Evolutionary conservation across 1,140 invertebrate genomes (phyloP).

Genomic region (Drosophila saltans): DNA sequence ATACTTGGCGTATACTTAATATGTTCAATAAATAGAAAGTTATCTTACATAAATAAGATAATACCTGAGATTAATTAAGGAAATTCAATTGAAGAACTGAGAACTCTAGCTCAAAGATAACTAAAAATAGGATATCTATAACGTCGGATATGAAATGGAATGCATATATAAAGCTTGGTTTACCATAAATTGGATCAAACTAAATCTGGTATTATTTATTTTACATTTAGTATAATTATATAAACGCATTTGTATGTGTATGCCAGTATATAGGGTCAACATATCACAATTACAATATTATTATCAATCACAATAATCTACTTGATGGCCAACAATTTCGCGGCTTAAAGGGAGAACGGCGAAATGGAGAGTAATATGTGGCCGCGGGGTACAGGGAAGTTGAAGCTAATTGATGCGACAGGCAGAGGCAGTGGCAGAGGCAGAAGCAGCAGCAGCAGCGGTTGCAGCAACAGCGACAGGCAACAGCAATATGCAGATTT

Average conservation of each 20-base stretch:
- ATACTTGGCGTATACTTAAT: too few species aligned
- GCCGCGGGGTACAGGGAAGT: background rate
- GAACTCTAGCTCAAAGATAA: too few species aligned
- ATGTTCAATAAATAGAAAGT: too few species aligned
- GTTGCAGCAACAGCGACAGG: background rate
- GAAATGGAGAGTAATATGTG: too few species aligned
- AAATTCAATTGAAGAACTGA: too few species aligned
- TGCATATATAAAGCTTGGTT: too few species aligned
- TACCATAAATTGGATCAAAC: background rate
- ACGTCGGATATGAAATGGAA: too few species aligned
- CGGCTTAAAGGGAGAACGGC: too few species aligned
- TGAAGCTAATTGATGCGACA: conserved; percentile 57
- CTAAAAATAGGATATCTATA: too few species aligned
- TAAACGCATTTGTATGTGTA: background rate
- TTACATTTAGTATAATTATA: background rate
- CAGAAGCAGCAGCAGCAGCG: conserved; percentile 15
- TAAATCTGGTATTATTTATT: background rate
- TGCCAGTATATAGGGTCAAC: background rate
- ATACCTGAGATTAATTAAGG: too few species aligned
- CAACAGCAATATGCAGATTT: conserved; percentile 54
- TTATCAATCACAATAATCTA: conserved; percentile 42
- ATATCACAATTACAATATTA: conserved; percentile 16
- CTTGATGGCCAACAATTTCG: conserved; percentile 7
- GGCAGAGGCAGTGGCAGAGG: conserved; percentile 35
- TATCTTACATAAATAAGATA: too few species aligned